Evolutionary conservation across 1,140 invertebrate species (phyloP), one percentile per base, ranked within the genome.

Genomic region (Rhysida immarginata): DNA sequence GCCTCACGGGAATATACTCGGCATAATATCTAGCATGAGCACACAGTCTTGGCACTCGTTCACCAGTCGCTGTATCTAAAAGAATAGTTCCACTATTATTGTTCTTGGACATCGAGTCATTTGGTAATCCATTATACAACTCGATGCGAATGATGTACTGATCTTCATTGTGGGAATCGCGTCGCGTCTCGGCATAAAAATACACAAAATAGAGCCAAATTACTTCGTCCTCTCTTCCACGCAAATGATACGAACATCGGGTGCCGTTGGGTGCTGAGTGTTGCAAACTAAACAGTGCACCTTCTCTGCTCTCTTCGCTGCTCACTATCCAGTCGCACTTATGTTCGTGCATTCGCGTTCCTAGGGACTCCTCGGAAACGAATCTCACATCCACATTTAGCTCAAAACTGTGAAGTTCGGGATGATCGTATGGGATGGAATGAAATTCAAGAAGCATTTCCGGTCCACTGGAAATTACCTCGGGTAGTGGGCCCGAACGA

Each of bases 141-240:
- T 48, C 45, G 23, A 51, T 3, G 5, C 49, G 23, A 20, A 51
- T 51, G 26, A 27, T 25, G 26, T 51, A 21, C 23, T 51, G 8
- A 25, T 51, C 49, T 13, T 51, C 49, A 21, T 27, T 51, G 49
- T 51, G 23, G 5, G 5, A 8, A 20, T 51, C 49, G 5, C 49
- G 23, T n/a, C 24, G 13, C 16, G 49, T 51, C 13, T 51, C 49
- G 3, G 49, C 49, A 51, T 51, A 51, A 20, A 51, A 89, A 50
- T 83, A 86, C 49, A 85, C 77, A 66, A 90, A 91, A 66, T 86
- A 89, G 41, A 91, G 74, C 87, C 88, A 92, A 18, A 92, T 80
- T 25, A 84, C 74, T 64, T 91, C 86, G 49, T 79, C 80, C 23
- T 79, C 76, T 49, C 78, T 77, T 18, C 87, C 87, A 61, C 81